These are phyloP conservation scores for Lepus townsendii DNA, from an alignment of 2,797 vertebrate species.

Conservation along the genomic window DNA sequence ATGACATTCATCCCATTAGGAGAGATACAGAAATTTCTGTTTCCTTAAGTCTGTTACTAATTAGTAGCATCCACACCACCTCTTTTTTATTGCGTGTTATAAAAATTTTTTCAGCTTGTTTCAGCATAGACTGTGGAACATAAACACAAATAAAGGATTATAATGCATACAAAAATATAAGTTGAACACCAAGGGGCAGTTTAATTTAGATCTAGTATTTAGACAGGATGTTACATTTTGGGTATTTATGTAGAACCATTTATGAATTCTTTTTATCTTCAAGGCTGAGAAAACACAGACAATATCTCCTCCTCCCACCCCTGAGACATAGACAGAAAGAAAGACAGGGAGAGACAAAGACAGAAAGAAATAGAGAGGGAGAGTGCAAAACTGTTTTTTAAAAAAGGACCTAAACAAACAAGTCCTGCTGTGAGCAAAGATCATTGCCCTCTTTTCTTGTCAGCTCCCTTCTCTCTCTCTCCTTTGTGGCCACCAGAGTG, in stretches of 20 bases:
- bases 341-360: too few relatives aligned
- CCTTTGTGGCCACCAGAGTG: not conserved
- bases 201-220: conserved; percentile 78
- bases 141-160: conserved; percentile 76
- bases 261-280: conserved; percentile 73
- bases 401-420: not conserved
- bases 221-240: conserved; percentile 62
- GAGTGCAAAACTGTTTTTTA: not conserved
- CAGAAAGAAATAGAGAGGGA: not conserved
- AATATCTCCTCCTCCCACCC: not conserved
- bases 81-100: conserved; percentile 69
- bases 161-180: conserved; percentile 67
- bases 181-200: conserved; percentile 63
- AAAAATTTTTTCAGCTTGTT: conserved; percentile 47
- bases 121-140: conserved; percentile 28
- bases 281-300: conserved; percentile 45
- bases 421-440: conserved; percentile 2
- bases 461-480: not conserved
- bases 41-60: conserved; percentile 83
- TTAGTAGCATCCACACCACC: conserved; percentile 79
- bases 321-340: not conserved
- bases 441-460: not conserved
- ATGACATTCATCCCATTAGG: conserved; percentile 88
- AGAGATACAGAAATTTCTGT: conserved; percentile 82
- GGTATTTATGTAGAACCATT: conserved; percentile 42